Conservation (phyloP, 2,797 vertebrate genomes). For the Amazona ochrocephala region DNA sequence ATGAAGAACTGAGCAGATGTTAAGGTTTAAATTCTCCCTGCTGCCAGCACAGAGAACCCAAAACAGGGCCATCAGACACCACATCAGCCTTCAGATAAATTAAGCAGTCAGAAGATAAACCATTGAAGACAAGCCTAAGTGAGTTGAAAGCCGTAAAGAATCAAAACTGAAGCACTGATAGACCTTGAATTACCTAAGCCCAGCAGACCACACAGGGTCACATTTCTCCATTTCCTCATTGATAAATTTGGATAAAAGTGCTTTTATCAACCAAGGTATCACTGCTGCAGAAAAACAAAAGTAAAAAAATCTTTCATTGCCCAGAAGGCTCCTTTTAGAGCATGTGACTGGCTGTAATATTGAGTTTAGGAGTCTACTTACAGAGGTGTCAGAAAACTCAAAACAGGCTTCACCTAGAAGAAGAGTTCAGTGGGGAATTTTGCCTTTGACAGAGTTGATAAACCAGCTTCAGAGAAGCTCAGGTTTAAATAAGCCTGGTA, state of each 20-base stretch:
- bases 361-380: neutral
- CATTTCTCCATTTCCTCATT: neutral
- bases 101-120: neutral
- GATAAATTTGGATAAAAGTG: neutral
- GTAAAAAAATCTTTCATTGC: neutral
- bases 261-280: neutral
- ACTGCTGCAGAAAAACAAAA: neutral
- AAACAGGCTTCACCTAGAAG: neutral
- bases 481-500: neutral
- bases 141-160: neutral
- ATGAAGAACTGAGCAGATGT: neutral
- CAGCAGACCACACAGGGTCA: neutral
- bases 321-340: neutral
- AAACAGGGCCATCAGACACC: neutral
- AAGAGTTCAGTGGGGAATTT: neutral
- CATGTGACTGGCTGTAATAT: neutral
- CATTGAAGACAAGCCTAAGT: neutral
- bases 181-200: neutral
- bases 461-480: neutral
- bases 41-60: neutral
- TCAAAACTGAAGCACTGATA: neutral
- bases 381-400: neutral
- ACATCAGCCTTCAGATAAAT: neutral
- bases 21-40: neutral
- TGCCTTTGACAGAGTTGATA: neutral